Evolutionary conservation across 2,888 invertebrate genomes (phyloP), one percentile per base, ranked within the genome.

Genomic region (Mesoligia furuncula): DNA sequence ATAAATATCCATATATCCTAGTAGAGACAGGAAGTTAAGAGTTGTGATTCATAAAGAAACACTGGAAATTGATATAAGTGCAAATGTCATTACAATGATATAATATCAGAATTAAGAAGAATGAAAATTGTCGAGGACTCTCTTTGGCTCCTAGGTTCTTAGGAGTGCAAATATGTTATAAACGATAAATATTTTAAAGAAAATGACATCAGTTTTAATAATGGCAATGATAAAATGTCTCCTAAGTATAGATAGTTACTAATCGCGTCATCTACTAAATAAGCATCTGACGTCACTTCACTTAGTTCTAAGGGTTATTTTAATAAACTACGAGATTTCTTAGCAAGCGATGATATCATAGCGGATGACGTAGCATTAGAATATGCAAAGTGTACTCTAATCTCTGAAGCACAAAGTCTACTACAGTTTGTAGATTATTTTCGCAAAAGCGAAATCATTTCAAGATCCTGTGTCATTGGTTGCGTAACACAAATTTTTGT

Each of bases 381-480:
- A 68, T 70, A 73, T 61, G 74, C 57, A 88, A 79, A 85, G 39
- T 77, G 48, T 51, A 64, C 80, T 86, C 66, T 88, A 86, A 77
- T 73, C 13, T 11, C 27, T 54, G n/a, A n/a, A 48, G 2, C 6
- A 20, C 68, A 79, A 54, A 84, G 86, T 81, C 73, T 79, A 68
- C 0, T 67, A 68, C 80, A 24, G 65, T 42, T 45, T 70, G 54
- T 48, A 66, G 67, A 82, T 73, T 80, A 79, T 87, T 86, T 82
- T 79, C 45, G 76, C 73, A 77, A 83, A 80, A 83, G 72, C 69
- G 39, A 70, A 79, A 73, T 80, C 65, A 75, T 89, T 89, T 83
- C 79, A 85, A 77, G 86, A 88, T 89, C 88, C 88, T 88, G 86
- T 88, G 89, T 87, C 89, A 88, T 88, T 81, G 86, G 77, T 88